These are phyloP conservation scores for Pterocles orientalis DNA, from an alignment of 2,113 vertebrate genomes.

Conservation along the genomic window DNA sequence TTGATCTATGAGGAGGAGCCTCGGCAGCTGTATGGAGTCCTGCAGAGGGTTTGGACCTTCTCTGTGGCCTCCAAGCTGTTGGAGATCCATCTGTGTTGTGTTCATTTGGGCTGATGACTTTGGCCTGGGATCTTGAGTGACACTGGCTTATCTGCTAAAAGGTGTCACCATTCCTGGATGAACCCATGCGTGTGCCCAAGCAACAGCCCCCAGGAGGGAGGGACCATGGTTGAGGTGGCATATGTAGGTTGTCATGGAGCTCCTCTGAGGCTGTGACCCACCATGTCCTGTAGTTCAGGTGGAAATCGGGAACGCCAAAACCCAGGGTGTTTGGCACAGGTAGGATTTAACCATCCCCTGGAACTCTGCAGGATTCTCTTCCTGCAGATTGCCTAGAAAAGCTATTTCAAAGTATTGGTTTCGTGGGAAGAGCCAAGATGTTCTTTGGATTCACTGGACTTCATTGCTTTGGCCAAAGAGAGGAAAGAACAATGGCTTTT, in stretches of 20 bases:
- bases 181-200: background rate
- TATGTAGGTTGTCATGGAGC: background rate
- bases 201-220: fast-evolving
- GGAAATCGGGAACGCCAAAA: background rate
- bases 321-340: fast-evolving
- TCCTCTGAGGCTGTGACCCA: background rate
- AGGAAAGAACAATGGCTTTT: background rate
- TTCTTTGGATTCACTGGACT: background rate
- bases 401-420: background rate
- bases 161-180: fast-evolving
- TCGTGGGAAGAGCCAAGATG: background rate
- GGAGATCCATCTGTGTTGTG: too few relatives aligned
- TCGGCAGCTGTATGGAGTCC: background rate
- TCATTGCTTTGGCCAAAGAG: background rate
- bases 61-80: background rate
- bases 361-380: background rate
- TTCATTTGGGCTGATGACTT: background rate
- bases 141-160: fast-evolving
- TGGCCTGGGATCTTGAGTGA: background rate
- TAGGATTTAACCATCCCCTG: background rate
- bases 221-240: background rate
- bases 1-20: background rate
- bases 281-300: background rate
- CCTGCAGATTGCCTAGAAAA: background rate
- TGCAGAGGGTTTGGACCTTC: background rate